Evolutionary conservation across 2,797 vertebrate genomes (phyloP).

Genomic region (Lepidocolaptes lacrymiger): DNA sequence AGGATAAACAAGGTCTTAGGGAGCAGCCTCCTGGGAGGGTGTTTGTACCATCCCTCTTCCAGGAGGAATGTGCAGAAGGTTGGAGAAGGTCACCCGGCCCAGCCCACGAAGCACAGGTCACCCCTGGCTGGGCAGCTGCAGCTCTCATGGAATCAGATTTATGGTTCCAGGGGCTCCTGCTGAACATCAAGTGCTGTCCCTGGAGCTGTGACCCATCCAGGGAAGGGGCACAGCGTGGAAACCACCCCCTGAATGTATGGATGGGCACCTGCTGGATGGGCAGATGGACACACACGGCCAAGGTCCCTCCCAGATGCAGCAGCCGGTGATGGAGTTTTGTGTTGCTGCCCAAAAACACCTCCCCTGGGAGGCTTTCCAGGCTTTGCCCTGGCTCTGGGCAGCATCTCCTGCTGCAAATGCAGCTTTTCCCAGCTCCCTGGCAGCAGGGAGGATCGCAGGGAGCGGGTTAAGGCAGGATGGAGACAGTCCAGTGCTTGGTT

Average conservation of each 20-base stretch:
- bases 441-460: not conserved
- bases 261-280: fast-evolving
- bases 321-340: not conserved
- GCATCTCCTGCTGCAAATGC: not conserved
- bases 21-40: not conserved
- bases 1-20: not conserved
- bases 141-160: not conserved
- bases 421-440: not conserved
- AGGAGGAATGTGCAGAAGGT: not conserved
- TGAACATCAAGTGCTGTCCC: not conserved
- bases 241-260: fast-evolving
- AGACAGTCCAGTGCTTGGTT: not conserved
- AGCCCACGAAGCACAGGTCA: not conserved
- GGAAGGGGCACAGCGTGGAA: not conserved
- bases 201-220: not conserved
- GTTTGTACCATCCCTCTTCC: not conserved
- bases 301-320: not conserved
- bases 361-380: fast-evolving
- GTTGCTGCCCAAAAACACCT: not conserved
- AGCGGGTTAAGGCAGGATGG: not conserved
- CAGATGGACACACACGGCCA: not conserved
- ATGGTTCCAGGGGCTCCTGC: not conserved
- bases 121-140: not conserved
- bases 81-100: not conserved
- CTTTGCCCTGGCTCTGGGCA: not conserved